Conservation (phyloP, 1,140 invertebrate genomes). For the Triops cancriformis region DNA sequence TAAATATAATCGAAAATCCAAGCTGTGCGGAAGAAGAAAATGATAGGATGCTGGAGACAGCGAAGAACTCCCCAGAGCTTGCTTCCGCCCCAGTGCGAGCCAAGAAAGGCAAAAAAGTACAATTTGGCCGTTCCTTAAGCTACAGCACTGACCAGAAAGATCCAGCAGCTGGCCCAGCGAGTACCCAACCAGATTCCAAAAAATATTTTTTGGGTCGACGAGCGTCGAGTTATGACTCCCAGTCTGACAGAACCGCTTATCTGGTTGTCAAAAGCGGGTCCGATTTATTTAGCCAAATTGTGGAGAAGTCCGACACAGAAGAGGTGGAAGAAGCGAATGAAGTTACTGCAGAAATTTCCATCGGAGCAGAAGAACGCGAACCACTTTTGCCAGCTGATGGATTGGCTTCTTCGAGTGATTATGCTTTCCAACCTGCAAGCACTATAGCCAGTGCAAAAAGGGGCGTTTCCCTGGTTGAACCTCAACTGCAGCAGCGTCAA, state of each 20-base stretch:
- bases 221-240: neutral
- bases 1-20: constrained; percentile 7
- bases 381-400: neutral
- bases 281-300: neutral
- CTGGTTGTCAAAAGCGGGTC: neutral
- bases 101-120: neutral
- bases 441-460: too few relatives aligned
- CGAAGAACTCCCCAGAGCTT: neutral
- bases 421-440: too few relatives aligned
- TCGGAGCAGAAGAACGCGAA: neutral
- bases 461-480: too few relatives aligned
- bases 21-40: neutral
- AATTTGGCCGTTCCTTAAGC: neutral
- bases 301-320: neutral
- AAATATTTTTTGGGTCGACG: neutral
- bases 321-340: neutral
- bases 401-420: too few relatives aligned
- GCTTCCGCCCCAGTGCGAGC: neutral
- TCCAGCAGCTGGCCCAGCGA: neutral
- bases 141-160: neutral
- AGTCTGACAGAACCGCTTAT: neutral
- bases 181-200: neutral
- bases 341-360: neutral
- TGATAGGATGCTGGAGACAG: neutral
- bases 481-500: neutral